These are phyloP conservation scores for Perithous albicinctus DNA, from an alignment of 2,888 invertebrate genomes.

Conservation along the genomic window DNA sequence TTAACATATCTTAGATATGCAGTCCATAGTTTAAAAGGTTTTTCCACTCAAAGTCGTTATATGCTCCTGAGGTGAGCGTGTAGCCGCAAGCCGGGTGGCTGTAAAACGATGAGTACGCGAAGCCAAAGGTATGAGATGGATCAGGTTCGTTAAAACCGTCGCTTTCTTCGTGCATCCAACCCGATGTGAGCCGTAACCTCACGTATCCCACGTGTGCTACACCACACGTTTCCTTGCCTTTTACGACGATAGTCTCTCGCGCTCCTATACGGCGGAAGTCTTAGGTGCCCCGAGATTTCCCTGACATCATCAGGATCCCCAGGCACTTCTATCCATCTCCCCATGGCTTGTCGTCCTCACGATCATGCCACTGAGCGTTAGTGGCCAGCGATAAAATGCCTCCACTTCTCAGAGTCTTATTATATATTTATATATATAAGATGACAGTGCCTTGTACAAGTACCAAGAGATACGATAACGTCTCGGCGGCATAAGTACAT, in stretches of 20 bases:
- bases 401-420: background rate
- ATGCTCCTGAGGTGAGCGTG: background rate
- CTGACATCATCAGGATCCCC: slow-evolving; percentile 45
- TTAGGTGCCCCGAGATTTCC: slow-evolving; percentile 24
- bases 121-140: slow-evolving; percentile 16
- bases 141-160: slow-evolving; percentile 45
- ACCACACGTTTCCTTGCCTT: slow-evolving; percentile 4
- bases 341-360: slow-evolving; percentile 2
- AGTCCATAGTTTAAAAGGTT: background rate
- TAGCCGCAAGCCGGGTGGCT: slow-evolving; percentile 13
- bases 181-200: slow-evolving; percentile 7
- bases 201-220: slow-evolving; percentile 20
- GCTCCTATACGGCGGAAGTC: background rate
- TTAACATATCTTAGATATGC: background rate
- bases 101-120: slow-evolving; percentile 38
- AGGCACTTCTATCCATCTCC: slow-evolving; percentile 22
- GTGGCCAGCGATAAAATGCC: slow-evolving; percentile 12
- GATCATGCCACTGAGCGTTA: background rate
- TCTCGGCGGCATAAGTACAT: no score
- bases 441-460: background rate
- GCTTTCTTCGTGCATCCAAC: slow-evolving; percentile 23
- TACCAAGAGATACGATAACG: no score
- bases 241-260: slow-evolving; percentile 33
- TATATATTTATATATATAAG: background rate
- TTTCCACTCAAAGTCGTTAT: background rate